Conservation (phyloP, 2,797 vertebrate genomes). For the Aeoliscus strigatus region DNA sequence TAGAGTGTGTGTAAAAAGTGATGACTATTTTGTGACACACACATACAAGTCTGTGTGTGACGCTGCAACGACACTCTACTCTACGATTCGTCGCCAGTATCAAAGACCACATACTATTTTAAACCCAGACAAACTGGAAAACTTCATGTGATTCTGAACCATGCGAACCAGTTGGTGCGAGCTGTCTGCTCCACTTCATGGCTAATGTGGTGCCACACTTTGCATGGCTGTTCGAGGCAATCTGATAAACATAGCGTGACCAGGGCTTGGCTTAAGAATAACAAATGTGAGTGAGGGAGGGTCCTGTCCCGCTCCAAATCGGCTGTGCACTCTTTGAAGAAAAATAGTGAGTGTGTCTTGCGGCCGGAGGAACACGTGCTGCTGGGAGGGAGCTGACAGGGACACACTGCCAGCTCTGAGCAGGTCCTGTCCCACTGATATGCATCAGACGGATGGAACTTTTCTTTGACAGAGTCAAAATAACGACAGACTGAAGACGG, state of each 20-base stretch:
- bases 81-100: too few relatives aligned
- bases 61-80: too few relatives aligned
- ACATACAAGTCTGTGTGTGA: too few relatives aligned
- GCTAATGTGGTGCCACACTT: constrained; percentile 30
- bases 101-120: constrained; percentile 30
- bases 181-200: constrained; percentile 23
- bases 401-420: constrained; percentile 30
- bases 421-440: constrained; percentile 21
- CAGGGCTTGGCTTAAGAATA: constrained; percentile 49
- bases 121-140: constrained; percentile 40
- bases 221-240: constrained; percentile 42
- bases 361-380: constrained; percentile 26
- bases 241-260: constrained; percentile 71
- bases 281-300: constrained; percentile 58
- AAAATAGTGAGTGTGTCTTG: constrained; percentile 37
- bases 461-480: constrained; percentile 2
- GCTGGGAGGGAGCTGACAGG: constrained; percentile 34
- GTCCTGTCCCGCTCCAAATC: constrained; percentile 30
- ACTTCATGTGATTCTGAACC: constrained; percentile 31
- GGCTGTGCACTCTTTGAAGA: constrained; percentile 33
- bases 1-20: too few relatives aligned
- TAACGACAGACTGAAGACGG: constrained; percentile 1
- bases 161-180: constrained; percentile 2
- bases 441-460: constrained; percentile 24
- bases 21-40: too few relatives aligned